phyloP scores from a whole-genome alignment of 2,888 invertebrate species.

The Diabrotica balteata region DNA sequence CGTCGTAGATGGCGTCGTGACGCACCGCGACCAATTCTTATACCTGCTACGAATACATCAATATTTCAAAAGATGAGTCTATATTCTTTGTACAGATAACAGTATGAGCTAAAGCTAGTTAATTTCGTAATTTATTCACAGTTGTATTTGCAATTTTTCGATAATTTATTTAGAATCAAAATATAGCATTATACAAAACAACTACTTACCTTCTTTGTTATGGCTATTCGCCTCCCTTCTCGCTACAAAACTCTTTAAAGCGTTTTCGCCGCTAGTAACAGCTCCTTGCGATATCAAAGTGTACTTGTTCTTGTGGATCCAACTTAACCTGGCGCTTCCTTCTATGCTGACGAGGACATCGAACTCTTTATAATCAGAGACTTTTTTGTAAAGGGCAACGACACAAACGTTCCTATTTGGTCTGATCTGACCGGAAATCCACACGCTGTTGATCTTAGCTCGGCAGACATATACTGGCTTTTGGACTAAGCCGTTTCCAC shows the following conservation, averaged over 20 bases:
- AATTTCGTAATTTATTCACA: too few relatives aligned
- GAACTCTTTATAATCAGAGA: constrained; percentile 63
- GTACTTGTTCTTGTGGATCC: constrained; percentile 80
- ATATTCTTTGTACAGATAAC: too few relatives aligned
- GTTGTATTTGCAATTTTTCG: too few relatives aligned
- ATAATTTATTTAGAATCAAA: too few relatives aligned
- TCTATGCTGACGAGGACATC: constrained; percentile 81
- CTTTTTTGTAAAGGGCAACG: constrained; percentile 67
- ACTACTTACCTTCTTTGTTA: constrained; percentile 41
- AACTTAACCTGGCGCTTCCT: constrained; percentile 76
- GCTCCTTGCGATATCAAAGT: constrained; percentile 71
- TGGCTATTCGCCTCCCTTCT: constrained; percentile 49
- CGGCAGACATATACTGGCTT: constrained; percentile 75
- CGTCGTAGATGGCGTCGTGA: too few relatives aligned
- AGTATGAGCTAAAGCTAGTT: too few relatives aligned
- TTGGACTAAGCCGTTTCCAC: constrained; percentile 59
- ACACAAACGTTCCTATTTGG: constrained; percentile 68
- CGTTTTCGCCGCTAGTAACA: constrained; percentile 66
- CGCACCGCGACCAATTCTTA: too few relatives aligned
- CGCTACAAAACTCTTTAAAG: constrained; percentile 52
- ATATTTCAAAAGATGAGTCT: too few relatives aligned
- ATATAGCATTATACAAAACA: too few relatives aligned
- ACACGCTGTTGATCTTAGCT: constrained; percentile 73
- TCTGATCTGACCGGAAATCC: constrained; percentile 75
- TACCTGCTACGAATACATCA: too few relatives aligned